Evolutionary conservation across 2,113 vertebrate species (phyloP), one percentile per base, ranked within the genome.

Genomic region (Bos javanicus): DNA sequence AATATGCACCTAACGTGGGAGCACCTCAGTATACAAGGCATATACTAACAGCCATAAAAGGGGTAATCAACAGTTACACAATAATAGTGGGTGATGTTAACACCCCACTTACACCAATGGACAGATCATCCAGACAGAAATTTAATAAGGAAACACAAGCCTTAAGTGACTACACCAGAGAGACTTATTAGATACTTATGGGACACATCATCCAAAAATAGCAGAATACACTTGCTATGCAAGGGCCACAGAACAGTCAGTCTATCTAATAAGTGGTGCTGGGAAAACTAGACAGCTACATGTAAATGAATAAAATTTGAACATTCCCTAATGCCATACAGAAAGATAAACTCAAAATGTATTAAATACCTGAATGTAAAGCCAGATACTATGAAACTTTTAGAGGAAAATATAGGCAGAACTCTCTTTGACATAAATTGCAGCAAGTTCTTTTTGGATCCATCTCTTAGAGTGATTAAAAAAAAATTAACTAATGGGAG

Each of bases 31-130:
- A 6, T 39, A 71, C 67, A 71, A 71, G n/a, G 67, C n/a, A 71
- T 36, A 36, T 12, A 23, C 9, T 23, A 71, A 39, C n/a, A 39
- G 67, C n/a, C n/a, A 36, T 71, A 23, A 23, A 36, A 39, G 67
- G n/a, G n/a, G 67, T 39, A 23, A 39, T 71, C 67, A 12, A 71
- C 67, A 23, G n/a, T 71, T 6, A 39, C n/a, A 12, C 67, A 71
- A 0, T 71, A 36, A 71, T 3, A 71, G n/a, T 71, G n/a, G n/a
- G 19, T 71, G n/a, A 39, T 0, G 5, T 21, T 11, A 71, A 71
- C 64, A 21, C 17, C n/a, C 64, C n/a, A 71, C 64, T 36, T 36
- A 36, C n/a, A 71, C 17, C 67, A 71, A 23, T 39, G 67, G 17
- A 39, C n/a, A 39, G 67, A 6, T 71, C 67, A 71, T 21, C 67